A percentile compares a stretch with the other conserved stretches of the same genome.
Evolutionary conservation across 2,797 vertebrate species (phyloP).

Genomic region (Trichosurus vulpecula): DNA sequence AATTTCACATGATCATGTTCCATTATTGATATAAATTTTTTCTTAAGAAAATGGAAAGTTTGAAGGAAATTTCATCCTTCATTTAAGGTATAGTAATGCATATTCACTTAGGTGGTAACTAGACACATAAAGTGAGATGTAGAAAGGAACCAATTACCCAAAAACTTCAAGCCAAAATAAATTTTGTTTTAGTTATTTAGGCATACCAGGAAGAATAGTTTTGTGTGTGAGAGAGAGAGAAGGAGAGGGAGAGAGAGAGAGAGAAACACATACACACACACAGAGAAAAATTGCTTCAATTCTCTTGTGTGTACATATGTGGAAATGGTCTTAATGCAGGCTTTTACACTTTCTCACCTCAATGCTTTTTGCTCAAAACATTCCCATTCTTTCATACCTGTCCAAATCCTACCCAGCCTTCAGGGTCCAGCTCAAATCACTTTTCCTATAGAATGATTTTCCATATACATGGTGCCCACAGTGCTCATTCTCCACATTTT

Average conservation of each 20-base stretch:
- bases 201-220: background rate
- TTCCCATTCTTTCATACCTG: background rate
- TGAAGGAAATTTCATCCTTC: background rate
- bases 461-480: background rate
- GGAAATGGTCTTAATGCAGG: background rate
- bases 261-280: background rate
- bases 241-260: background rate
- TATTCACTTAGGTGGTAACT: background rate
- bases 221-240: background rate
- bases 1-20: background rate
- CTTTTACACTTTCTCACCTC: background rate
- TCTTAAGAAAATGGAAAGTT: background rate
- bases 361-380: background rate
- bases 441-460: background rate
- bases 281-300: background rate
- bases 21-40: background rate
- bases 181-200: background rate
- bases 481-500: background rate
- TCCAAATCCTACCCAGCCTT: background rate
- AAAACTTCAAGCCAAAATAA: slow-evolving; percentile 4
- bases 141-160: background rate
- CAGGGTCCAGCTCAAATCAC: background rate
- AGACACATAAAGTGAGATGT: background rate
- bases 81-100: background rate
- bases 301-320: background rate